Percentiles rank a stretch among this genome's conserved stretches.
Conservation (phyloP, 53 echinoderm and acorn worm species). For the Temnopleurus reevesii region DNA sequence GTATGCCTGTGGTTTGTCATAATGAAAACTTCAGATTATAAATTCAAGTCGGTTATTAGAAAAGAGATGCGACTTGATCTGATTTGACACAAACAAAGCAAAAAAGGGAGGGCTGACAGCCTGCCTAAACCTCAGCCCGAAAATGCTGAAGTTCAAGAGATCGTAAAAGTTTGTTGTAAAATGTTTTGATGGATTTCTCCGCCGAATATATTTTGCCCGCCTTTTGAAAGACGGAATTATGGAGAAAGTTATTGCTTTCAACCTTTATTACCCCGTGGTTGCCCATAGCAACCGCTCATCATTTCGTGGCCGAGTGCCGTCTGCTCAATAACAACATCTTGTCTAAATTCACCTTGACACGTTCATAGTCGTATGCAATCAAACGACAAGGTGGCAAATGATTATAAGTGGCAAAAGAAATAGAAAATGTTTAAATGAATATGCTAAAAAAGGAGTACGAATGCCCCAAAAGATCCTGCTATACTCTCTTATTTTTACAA, state of each 20-base stretch:
- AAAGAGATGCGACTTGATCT: background rate
- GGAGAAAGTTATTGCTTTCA: conserved; percentile 17
- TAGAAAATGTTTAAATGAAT: too few relatives aligned
- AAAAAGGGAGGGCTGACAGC: conserved; percentile 17
- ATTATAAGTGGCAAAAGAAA: too few relatives aligned
- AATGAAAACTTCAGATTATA: conserved; percentile 18
- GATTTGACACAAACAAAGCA: background rate
- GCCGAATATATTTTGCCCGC: background rate
- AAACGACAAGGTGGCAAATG: too few relatives aligned
- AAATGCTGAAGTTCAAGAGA: too few relatives aligned
- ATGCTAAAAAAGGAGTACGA: too few relatives aligned
- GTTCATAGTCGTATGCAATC: too few relatives aligned
- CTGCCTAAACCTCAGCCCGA: background rate
- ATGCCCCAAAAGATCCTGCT: too few relatives aligned
- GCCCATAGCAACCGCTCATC: conserved; percentile 38
- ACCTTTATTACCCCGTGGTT: conserved; percentile 22
- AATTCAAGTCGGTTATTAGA: conserved; percentile 14
- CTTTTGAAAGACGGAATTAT: conserved; percentile 34
- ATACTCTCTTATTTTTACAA: too few relatives aligned
- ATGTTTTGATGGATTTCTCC: conserved; percentile 38
- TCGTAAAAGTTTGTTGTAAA: conserved; percentile 52
- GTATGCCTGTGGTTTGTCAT: conserved; percentile 10
- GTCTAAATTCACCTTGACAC: too few relatives aligned
- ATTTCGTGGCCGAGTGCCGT: background rate
- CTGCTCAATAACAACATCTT: background rate